phyloP scores from a whole-genome alignment of 2,888 invertebrate genomes.

The Nemotelus pantherinus region DNA sequence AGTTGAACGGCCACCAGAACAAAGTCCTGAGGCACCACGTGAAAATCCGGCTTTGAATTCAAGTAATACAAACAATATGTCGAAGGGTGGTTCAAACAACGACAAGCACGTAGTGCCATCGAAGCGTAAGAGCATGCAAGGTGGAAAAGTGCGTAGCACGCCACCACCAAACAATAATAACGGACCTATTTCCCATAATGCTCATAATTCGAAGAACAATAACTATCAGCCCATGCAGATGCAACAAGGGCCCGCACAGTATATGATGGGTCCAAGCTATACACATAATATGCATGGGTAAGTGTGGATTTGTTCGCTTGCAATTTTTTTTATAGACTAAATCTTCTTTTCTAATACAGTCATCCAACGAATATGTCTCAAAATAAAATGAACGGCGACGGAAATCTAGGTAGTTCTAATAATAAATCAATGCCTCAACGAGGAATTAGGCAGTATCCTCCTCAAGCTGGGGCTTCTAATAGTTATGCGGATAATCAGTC shows the following conservation, averaged over 20 bases:
- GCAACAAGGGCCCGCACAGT: slow-evolving; percentile 54
- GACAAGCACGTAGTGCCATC: slow-evolving; percentile 83
- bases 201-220: slow-evolving; percentile 52
- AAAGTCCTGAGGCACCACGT: slow-evolving; percentile 22
- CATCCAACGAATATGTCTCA: slow-evolving; percentile 57
- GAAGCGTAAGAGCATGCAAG: slow-evolving; percentile 74
- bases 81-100: slow-evolving; percentile 50
- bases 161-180: slow-evolving; percentile 65
- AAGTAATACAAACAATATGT: slow-evolving; percentile 37
- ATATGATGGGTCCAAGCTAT: slow-evolving; percentile 53
- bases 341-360: slow-evolving; percentile 37
- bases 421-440: slow-evolving; percentile 62
- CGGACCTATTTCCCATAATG: slow-evolving; percentile 51
- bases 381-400: slow-evolving; percentile 63
- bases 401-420: slow-evolving; percentile 53
- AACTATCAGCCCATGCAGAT: slow-evolving; percentile 55
- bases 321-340: background rate
- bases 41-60: slow-evolving; percentile 5
- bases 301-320: slow-evolving; percentile 26
- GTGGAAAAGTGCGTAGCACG: slow-evolving; percentile 72
- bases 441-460: slow-evolving; percentile 60
- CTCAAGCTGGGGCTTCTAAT: slow-evolving; percentile 55
- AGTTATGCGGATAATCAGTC: slow-evolving; percentile 56
- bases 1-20: slow-evolving; percentile 72
- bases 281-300: slow-evolving; percentile 53